Percentiles rank a stretch among this genome's conserved stretches.
Conservation (phyloP, 2,888 invertebrate genomes). For the Thymelicus acteon region DNA sequence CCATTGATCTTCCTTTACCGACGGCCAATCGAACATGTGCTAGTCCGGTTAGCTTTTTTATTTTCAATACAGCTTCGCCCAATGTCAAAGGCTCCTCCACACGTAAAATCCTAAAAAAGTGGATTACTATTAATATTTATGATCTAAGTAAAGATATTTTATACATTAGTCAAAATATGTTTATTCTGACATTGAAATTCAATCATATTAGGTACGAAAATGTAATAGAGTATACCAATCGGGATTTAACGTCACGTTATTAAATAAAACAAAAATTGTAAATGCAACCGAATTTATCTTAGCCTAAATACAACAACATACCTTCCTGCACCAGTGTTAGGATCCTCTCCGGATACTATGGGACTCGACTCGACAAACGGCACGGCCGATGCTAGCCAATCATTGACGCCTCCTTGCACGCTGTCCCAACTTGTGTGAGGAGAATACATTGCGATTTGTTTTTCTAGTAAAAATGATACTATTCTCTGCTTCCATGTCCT, state of each 20-base stretch:
- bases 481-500: conserved; percentile 93
- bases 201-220: too few relatives aligned
- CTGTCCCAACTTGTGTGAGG: conserved; percentile 97
- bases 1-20: conserved; percentile 72
- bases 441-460: conserved; percentile 94
- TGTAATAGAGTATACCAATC: too few relatives aligned
- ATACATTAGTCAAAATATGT: neutral
- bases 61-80: conserved; percentile 84
- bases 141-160: neutral
- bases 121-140: neutral
- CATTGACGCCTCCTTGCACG: conserved; percentile 93
- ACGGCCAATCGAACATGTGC: conserved; percentile 90
- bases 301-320: conserved; percentile 40
- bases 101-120: conserved; percentile 52
- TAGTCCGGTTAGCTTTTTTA: conserved; percentile 89
- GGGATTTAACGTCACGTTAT: too few relatives aligned
- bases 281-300: too few relatives aligned
- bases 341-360: conserved; percentile 65
- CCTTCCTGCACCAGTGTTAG: conserved; percentile 82
- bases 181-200: too few relatives aligned
- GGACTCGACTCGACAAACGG: conserved; percentile 65
- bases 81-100: conserved; percentile 68
- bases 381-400: conserved; percentile 94
- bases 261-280: too few relatives aligned
- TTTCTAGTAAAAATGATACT: conserved; percentile 91